These are phyloP conservation scores for Tinea semifulvella DNA, from an alignment of 2,888 invertebrate genomes.

Conservation along the genomic window DNA sequence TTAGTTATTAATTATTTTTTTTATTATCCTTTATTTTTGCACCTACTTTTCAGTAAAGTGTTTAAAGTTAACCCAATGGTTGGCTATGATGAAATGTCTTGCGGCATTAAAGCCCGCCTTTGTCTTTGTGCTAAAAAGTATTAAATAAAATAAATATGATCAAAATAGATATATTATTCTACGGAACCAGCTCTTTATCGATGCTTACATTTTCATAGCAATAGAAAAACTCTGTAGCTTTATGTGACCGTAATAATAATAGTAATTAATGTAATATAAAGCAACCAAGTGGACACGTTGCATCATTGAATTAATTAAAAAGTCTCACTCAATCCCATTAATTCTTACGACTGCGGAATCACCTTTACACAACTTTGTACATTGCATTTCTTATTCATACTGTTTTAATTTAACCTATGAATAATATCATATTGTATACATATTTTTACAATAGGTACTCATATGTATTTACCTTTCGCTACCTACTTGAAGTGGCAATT, in stretches of 20 bases:
- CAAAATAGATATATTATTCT: background rate
- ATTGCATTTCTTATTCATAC: too few species aligned
- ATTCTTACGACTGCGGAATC: background rate
- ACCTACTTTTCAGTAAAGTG: too few species aligned
- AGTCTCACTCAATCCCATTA: background rate
- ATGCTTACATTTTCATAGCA: background rate
- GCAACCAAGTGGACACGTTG: background rate
- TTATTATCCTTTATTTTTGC: too few species aligned
- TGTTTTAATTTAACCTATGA: too few species aligned
- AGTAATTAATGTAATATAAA: constrained; percentile 1
- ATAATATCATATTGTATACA: too few species aligned
- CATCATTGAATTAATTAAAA: constrained; percentile 3
- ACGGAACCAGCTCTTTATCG: background rate
- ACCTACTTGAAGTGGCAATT: too few species aligned
- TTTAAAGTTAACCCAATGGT: too few species aligned
- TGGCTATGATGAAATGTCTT: background rate
- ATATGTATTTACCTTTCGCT: too few species aligned
- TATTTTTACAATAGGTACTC: too few species aligned
- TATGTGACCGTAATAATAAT: constrained; percentile 1
- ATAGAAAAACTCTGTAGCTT: background rate
- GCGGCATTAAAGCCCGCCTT: background rate
- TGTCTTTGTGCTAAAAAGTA: too few species aligned
- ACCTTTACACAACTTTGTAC: too few species aligned
- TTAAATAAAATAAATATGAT: background rate
- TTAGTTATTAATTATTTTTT: too few species aligned